phyloP scores from a whole-genome alignment of 2,797 vertebrate genomes.

The Salarias fasciatus region DNA sequence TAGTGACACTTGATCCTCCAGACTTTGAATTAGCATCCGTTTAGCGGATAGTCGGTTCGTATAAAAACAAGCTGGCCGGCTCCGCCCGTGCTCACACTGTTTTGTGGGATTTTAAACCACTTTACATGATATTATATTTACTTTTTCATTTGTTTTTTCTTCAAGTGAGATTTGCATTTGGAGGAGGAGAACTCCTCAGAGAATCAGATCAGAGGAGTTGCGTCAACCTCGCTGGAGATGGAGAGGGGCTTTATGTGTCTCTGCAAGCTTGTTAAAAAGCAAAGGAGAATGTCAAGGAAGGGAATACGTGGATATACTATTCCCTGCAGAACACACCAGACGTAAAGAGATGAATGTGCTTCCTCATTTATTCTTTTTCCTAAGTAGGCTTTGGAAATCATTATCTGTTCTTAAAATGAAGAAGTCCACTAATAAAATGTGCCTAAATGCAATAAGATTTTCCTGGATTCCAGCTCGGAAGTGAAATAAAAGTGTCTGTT shows the following conservation, averaged over 20 bases:
- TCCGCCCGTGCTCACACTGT: slow-evolving; percentile 33
- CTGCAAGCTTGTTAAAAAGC: slow-evolving; percentile 76
- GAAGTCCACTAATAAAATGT: slow-evolving; percentile 64
- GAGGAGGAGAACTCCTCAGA: slow-evolving; percentile 47
- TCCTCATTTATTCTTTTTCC: slow-evolving; percentile 23
- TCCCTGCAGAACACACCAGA: slow-evolving; percentile 61
- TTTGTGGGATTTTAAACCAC: slow-evolving; percentile 39
- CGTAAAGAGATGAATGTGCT: slow-evolving; percentile 72
- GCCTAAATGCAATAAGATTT: slow-evolving; percentile 69
- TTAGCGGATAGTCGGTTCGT: slow-evolving; percentile 44
- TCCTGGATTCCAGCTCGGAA: slow-evolving; percentile 79
- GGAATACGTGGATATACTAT: slow-evolving; percentile 69
- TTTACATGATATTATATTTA: background rate
- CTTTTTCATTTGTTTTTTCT: slow-evolving; percentile 46
- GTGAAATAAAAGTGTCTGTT: slow-evolving; percentile 69
- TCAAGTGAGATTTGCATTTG: slow-evolving; percentile 53
- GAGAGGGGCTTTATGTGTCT: slow-evolving; percentile 70
- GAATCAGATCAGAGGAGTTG: slow-evolving; percentile 57
- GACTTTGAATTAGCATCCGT: slow-evolving; percentile 45
- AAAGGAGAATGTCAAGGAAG: slow-evolving; percentile 71
- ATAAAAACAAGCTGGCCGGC: slow-evolving; percentile 24
- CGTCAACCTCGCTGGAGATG: slow-evolving; percentile 64
- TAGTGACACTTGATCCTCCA: slow-evolving; percentile 33
- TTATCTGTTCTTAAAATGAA: slow-evolving; percentile 76
- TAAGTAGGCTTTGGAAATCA: slow-evolving; percentile 62